These are phyloP conservation scores for Epinephelus lanceolatus DNA, from an alignment of 2,113 vertebrate genomes.

Conservation along the genomic window DNA sequence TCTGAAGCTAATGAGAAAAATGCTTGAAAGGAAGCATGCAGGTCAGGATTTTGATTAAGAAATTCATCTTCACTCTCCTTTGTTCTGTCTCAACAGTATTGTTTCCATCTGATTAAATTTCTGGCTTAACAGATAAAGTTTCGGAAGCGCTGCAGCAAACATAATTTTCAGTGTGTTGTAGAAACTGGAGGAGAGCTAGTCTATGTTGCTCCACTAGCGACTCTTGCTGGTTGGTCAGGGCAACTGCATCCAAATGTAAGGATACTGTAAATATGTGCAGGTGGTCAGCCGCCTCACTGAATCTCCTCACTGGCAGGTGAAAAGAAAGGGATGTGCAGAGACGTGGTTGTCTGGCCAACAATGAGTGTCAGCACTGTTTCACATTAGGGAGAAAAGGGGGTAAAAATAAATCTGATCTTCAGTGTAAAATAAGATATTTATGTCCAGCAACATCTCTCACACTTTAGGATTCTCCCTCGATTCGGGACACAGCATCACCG, in stretches of 20 bases:
- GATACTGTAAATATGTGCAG: background rate
- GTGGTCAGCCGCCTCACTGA: background rate
- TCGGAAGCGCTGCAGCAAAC: background rate
- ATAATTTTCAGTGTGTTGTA: background rate
- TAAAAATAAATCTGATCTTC: slow-evolving; percentile 82
- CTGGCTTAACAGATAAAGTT: background rate
- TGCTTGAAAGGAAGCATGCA: background rate
- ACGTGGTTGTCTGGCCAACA: background rate
- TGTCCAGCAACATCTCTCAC: background rate
- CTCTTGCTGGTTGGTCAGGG: background rate
- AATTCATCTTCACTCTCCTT: background rate
- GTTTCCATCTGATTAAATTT: background rate
- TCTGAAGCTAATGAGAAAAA: background rate
- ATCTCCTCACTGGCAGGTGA: background rate
- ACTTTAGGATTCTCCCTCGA: slow-evolving; percentile 94
- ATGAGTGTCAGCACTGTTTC: background rate
- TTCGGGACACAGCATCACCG: slow-evolving; percentile 91
- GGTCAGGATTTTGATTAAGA: background rate
- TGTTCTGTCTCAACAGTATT: background rate
- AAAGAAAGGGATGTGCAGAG: background rate
- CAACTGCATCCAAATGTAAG: background rate
- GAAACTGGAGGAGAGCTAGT: too few species aligned
- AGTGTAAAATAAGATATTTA: slow-evolving; percentile 71
- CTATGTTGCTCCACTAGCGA: background rate
- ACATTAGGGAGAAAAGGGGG: background rate